Evolutionary conservation across 2,113 vertebrate species (phyloP).

Genomic region (Sitta europaea): DNA sequence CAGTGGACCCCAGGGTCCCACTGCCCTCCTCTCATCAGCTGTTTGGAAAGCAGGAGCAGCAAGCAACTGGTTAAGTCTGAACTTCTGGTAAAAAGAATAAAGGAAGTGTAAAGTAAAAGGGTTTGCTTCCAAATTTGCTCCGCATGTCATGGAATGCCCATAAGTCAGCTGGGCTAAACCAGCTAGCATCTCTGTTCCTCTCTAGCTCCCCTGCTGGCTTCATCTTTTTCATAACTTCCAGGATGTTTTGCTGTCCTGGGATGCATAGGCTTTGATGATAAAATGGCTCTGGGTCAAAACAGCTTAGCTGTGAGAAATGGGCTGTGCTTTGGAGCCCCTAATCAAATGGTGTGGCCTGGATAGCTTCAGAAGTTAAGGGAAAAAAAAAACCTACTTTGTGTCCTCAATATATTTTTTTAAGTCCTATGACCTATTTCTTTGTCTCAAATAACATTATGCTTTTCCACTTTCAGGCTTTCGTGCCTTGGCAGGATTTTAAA

Average conservation of each 20-base stretch:
- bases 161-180: background rate
- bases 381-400: background rate
- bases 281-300: background rate
- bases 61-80: background rate
- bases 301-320: background rate
- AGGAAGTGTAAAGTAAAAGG: background rate
- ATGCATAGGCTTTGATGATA: background rate
- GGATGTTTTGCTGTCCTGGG: background rate
- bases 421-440: constrained; percentile 5
- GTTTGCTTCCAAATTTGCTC: background rate
- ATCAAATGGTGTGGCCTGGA: background rate
- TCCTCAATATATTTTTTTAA: background rate
- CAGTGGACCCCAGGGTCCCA: background rate
- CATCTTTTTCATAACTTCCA: background rate
- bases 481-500: background rate
- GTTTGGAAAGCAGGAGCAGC: background rate
- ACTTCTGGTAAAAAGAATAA: background rate
- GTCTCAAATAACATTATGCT: background rate
- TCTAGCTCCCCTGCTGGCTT: background rate
- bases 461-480: background rate
- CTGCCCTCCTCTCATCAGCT: background rate
- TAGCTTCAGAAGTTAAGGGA: background rate
- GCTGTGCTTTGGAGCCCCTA: background rate
- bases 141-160: rapidly evolving
- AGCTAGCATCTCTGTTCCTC: background rate